Conservation (phyloP, 2,113 vertebrate species). For the Garra rufa region DNA sequence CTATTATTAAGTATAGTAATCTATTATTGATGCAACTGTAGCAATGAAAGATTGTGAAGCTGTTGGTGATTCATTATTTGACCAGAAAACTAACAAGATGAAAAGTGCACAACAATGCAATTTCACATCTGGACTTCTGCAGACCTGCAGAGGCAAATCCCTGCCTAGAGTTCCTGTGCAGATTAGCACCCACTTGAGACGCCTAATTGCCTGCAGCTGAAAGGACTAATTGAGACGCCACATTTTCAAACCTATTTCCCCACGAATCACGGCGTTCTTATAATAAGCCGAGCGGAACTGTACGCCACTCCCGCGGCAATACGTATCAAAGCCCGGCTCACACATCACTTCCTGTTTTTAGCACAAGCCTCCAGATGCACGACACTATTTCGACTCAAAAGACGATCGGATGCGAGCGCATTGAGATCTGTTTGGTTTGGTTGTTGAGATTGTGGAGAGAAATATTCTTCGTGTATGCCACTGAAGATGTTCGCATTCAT, state of each 20-base stretch:
- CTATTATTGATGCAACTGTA: constrained; percentile 57
- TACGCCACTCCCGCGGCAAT: constrained; percentile 47
- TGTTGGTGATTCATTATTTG: constrained; percentile 58
- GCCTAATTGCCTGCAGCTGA: constrained; percentile 84
- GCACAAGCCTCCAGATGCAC: constrained; percentile 55
- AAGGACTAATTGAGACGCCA: constrained; percentile 81
- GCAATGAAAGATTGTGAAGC: constrained; percentile 55
- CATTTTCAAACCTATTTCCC: constrained; percentile 80
- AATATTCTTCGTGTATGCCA: constrained; percentile 31
- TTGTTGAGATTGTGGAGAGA: constrained; percentile 13
- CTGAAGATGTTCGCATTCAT: constrained; percentile 40
- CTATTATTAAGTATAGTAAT: constrained; percentile 19
- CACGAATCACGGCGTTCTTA: constrained; percentile 78
- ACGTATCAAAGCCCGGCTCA: constrained; percentile 49
- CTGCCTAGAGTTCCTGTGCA: constrained; percentile 74
- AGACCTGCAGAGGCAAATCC: constrained; percentile 72
- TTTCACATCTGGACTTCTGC: constrained; percentile 73
- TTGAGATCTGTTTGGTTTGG: constrained; percentile 47
- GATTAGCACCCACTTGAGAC: constrained; percentile 80
- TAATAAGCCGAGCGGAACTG: constrained; percentile 58
- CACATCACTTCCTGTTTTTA: constrained; percentile 57
- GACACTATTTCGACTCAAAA: constrained; percentile 48
- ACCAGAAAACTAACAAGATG: constrained; percentile 60
- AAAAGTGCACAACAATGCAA: constrained; percentile 71
- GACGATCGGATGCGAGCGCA: constrained; percentile 48